These are phyloP conservation scores for Nothura maculosa DNA, from an alignment of 2,797 vertebrate genomes.

Conservation along the genomic window DNA sequence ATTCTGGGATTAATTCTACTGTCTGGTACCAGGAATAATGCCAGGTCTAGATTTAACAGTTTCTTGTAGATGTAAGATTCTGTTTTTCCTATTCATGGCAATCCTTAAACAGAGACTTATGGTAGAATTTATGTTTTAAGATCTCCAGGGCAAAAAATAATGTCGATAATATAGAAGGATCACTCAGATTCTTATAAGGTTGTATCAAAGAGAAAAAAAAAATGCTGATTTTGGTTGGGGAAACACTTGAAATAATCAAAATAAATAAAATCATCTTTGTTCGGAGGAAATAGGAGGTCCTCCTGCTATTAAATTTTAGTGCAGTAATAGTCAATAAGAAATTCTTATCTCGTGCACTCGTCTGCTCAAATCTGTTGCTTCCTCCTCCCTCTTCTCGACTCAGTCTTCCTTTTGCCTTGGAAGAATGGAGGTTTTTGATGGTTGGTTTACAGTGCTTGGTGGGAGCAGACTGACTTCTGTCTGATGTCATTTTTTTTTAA, in stretches of 20 bases:
- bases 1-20: neutral
- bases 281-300: neutral
- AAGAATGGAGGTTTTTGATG: neutral
- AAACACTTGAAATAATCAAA: neutral
- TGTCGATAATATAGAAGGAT: rapidly evolving
- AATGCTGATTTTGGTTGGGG: neutral
- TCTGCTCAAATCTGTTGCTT: neutral
- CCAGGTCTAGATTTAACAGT: neutral
- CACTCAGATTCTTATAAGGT: neutral
- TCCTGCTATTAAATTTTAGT: neutral
- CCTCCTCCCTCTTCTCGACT: neutral
- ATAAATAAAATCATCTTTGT: neutral
- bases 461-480: neutral
- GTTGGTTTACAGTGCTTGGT: neutral
- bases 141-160: neutral
- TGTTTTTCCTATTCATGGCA: neutral
- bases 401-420: neutral
- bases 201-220: neutral
- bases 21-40: neutral
- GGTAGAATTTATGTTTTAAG: neutral
- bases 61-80: neutral
- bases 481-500: neutral
- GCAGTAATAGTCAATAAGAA: neutral
- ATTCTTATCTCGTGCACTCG: neutral
- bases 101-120: neutral